Conservation (phyloP, 2,113 vertebrate genomes). For the Protobothrops mucrosquamatus region DNA sequence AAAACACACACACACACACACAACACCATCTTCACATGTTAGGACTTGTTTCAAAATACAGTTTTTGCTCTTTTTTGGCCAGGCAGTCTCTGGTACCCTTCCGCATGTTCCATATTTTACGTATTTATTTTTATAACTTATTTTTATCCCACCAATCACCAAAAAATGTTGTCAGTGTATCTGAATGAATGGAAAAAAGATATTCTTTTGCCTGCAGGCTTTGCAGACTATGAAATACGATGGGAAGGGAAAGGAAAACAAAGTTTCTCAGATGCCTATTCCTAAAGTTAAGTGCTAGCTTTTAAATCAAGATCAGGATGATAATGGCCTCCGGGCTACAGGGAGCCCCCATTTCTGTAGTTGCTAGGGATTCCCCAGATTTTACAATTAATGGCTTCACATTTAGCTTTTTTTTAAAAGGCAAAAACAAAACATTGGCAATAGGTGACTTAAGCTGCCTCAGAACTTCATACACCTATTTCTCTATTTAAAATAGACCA, state of each 20-base stretch:
- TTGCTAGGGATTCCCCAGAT: not conserved
- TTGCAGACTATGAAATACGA: not conserved
- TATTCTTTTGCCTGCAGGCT: not conserved
- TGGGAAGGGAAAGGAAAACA: not conserved
- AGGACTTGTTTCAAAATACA: conserved; percentile 42
- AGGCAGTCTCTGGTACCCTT: not conserved
- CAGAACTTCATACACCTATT: not conserved
- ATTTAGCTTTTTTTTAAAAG: not conserved
- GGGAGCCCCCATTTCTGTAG: not conserved
- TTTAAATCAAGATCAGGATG: not conserved
- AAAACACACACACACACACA: conserved; percentile 26
- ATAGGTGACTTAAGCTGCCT: not conserved
- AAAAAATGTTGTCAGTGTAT: not conserved
- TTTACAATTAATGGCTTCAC: not conserved
- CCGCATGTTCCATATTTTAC: not conserved
- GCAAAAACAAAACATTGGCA: not conserved
- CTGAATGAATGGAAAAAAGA: not conserved
- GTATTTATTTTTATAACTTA: not conserved
- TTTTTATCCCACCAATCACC: not conserved
- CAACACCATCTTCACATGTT: conserved; percentile 37
- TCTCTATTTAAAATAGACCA: not conserved
- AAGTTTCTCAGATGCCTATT: not conserved
- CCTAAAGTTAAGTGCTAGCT: not conserved
- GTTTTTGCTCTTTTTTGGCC: conserved; percentile 19
- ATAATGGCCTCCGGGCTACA: not conserved